Conservation (phyloP, 1,140 invertebrate species). For the Heliconius hewitsoni region DNA sequence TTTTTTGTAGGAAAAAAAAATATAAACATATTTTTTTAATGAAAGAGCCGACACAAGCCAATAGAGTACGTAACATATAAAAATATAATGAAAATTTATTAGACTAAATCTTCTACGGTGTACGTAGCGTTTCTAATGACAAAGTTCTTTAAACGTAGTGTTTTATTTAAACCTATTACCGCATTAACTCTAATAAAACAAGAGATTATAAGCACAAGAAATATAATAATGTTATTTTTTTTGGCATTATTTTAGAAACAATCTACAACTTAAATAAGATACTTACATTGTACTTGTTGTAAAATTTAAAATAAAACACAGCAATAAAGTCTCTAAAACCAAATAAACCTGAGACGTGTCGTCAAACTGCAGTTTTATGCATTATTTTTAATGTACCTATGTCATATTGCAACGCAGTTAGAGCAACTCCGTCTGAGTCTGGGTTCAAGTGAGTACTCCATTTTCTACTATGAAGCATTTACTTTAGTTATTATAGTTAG, state of each 20-base stretch:
- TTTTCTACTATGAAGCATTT: background rate
- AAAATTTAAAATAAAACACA: slow-evolving; percentile 6
- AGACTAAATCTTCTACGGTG: too few species aligned
- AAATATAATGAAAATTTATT: too few species aligned
- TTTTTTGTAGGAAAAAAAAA: too few species aligned
- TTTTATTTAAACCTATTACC: background rate
- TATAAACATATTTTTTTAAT: too few species aligned
- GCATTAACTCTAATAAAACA: background rate
- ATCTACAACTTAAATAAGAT: background rate
- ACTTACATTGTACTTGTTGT: slow-evolving; percentile 3
- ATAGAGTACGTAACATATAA: too few species aligned
- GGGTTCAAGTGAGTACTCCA: background rate
- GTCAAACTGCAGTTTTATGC: slow-evolving; percentile 6
- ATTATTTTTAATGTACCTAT: background rate
- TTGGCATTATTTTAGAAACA: background rate
- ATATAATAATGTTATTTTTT: background rate
- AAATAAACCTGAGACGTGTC: background rate
- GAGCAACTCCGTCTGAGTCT: background rate
- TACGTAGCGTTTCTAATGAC: too few species aligned
- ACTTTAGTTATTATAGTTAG: slow-evolving; percentile 2
- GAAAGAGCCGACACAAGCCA: too few species aligned
- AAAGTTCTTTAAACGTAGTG: background rate
- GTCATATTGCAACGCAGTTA: background rate
- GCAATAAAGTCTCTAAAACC: background rate
- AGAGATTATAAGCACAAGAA: background rate